Percentiles rank a stretch among this genome's conserved stretches.
Conservation (phyloP, 1,140 invertebrate genomes). For the Drosophila punjabiensis region DNA sequence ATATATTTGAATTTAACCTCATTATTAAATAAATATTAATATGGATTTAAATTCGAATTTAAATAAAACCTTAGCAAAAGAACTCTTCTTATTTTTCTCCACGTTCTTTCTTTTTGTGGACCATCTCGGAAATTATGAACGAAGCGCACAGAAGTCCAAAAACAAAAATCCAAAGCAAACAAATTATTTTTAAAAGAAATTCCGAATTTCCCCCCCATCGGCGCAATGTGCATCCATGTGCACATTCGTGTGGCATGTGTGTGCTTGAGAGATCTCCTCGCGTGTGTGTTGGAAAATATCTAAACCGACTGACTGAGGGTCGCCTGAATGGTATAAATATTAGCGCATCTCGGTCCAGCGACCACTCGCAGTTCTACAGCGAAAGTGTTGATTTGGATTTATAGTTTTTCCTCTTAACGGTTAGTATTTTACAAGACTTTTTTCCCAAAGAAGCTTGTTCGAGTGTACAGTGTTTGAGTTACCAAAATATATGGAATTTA, state of each 20-base stretch:
- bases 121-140: conserved; percentile 70
- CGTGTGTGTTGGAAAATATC: conserved; percentile 66
- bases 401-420: conserved; percentile 75
- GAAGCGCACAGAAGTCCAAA: conserved; percentile 40
- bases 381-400: conserved; percentile 84
- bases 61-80: background rate
- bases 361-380: conserved; percentile 85
- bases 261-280: conserved; percentile 13
- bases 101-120: conserved; percentile 5
- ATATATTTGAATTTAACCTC: no score
- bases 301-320: conserved; percentile 67
- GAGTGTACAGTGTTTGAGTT: conserved; percentile 24
- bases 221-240: conserved; percentile 80
- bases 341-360: conserved; percentile 82
- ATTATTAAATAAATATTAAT: no score
- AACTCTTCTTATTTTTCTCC: background rate
- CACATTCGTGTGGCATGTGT: conserved; percentile 32
- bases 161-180: conserved; percentile 59
- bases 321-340: conserved; percentile 84
- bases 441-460: background rate
- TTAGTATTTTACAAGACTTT: conserved; percentile 53
- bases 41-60: no score
- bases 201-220: conserved; percentile 64
- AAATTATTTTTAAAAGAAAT: conserved; percentile 80
- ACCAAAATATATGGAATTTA: background rate